phyloP scores from a whole-genome alignment of 2,113 vertebrate species.

The Pampusana beccarii region DNA sequence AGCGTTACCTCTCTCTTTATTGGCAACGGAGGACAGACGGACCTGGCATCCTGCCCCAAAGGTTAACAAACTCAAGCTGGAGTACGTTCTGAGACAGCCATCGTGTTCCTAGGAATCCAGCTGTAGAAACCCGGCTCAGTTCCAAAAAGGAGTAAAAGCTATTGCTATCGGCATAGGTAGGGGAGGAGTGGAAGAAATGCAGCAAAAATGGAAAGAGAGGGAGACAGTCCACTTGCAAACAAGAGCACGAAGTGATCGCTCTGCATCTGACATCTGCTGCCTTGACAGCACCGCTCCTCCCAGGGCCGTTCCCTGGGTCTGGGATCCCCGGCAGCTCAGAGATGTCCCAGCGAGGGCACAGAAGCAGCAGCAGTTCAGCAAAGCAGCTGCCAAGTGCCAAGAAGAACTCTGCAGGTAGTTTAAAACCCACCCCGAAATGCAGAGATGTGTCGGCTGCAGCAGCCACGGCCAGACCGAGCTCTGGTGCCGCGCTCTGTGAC shows the following conservation, averaged over 20 bases:
- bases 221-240: not conserved
- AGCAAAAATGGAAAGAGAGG: not conserved
- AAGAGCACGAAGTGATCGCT: not conserved
- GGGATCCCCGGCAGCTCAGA: not conserved
- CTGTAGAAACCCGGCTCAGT: not conserved
- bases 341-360: not conserved
- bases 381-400: not conserved
- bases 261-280: not conserved
- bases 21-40: not conserved
- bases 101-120: slow-evolving; percentile 14
- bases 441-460: not conserved
- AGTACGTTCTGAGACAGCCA: slow-evolving; percentile 21
- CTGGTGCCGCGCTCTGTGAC: accelerated
- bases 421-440: not conserved
- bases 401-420: not conserved
- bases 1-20: slow-evolving; percentile 28
- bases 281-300: not conserved
- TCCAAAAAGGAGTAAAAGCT: slow-evolving; percentile 16
- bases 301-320: not conserved
- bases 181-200: not conserved
- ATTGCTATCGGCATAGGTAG: not conserved
- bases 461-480: accelerated
- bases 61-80: slow-evolving; percentile 47
- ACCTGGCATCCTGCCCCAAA: slow-evolving; percentile 15
- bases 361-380: not conserved